A percentile compares a stretch with the other conserved stretches of the same genome.
Conservation (phyloP, 1,140 invertebrate genomes). For the Brachionus plicatilis region DNA sequence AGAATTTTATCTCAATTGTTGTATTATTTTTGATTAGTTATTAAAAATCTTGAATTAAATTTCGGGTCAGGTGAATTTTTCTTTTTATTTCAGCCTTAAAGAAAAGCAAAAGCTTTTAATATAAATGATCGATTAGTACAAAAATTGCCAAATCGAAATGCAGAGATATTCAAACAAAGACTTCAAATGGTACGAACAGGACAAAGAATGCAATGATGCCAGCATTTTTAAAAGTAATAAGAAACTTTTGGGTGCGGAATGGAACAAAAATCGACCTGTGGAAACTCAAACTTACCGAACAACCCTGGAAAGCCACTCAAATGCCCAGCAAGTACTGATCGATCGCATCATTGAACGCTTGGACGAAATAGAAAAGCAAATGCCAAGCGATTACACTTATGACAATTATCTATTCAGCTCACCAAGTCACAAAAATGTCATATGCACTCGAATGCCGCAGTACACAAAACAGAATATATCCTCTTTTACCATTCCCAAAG, state of each 20-base stretch:
- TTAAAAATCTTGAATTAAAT: neutral
- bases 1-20: neutral
- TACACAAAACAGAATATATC: too few relatives aligned
- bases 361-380: neutral
- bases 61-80: neutral
- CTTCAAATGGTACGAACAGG: slow-evolving; percentile 4
- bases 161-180: neutral
- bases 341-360: neutral
- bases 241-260: neutral
- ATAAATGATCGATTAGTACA: neutral
- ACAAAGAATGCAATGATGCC: neutral
- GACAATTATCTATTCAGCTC: neutral
- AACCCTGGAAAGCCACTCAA: neutral
- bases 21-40: neutral
- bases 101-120: neutral
- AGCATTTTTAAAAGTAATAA: neutral
- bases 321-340: neutral
- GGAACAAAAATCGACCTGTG: neutral
- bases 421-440: neutral
- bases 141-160: neutral
- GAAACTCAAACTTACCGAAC: neutral
- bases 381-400: neutral
- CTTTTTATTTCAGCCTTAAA: neutral
- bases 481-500: neutral
- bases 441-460: neutral